Percentiles rank a stretch among this genome's conserved stretches.
Conservation (phyloP, 2,888 invertebrate genomes). For the Zelleria hepariella region DNA sequence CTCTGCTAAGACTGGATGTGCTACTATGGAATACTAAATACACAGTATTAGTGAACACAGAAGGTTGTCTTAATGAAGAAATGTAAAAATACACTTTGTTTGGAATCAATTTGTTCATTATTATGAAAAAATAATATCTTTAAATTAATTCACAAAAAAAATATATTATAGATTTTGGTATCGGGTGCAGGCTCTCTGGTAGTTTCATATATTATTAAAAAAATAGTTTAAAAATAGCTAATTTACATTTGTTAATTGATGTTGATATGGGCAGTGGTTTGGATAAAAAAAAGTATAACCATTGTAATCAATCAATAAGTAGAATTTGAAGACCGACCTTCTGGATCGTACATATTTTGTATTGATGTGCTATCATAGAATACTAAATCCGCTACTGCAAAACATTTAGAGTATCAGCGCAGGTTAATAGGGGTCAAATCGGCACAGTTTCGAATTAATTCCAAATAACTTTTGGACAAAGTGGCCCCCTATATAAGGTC, state of each 20-base stretch:
- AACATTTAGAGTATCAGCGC: not conserved
- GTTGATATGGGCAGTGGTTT: too few relatives aligned
- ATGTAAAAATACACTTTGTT: too few relatives aligned
- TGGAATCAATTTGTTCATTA: too few relatives aligned
- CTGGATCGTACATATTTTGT: not conserved
- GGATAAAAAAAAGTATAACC: too few relatives aligned
- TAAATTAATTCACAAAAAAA: too few relatives aligned
- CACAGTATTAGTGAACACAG: not conserved
- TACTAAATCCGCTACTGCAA: not conserved
- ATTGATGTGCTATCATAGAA: not conserved
- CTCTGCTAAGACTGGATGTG: not conserved
- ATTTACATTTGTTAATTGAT: too few relatives aligned
- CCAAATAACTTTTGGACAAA: not conserved
- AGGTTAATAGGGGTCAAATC: not conserved
- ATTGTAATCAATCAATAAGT: too few relatives aligned
- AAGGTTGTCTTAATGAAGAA: not conserved
- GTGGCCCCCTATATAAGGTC: not conserved
- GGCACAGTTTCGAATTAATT: not conserved
- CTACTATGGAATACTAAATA: not conserved
- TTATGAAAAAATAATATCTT: too few relatives aligned
- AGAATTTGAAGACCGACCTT: not conserved
- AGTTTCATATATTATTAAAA: too few relatives aligned
- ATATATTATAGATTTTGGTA: too few relatives aligned
- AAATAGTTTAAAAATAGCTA: too few relatives aligned
- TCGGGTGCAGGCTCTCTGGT: too few relatives aligned